phyloP scores from a whole-genome alignment of 2,797 vertebrate species.

The Tiaroga cobitis region DNA sequence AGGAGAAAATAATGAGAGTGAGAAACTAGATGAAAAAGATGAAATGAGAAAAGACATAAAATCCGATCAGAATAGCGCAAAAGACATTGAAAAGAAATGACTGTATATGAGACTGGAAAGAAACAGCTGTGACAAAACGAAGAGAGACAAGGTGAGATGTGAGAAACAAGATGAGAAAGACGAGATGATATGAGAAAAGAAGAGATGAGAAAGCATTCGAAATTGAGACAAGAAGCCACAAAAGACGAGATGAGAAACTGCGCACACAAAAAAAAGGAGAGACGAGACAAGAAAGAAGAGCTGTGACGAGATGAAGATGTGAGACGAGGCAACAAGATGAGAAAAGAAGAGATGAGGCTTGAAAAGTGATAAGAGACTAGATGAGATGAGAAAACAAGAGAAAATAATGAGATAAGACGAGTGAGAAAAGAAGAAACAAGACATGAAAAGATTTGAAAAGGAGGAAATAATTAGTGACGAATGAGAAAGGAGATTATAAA shows the following conservation, averaged over 20 bases:
- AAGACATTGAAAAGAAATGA: too few relatives aligned
- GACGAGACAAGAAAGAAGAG: neutral
- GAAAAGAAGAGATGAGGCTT: neutral
- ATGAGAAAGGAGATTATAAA: too few relatives aligned
- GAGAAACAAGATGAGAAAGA: neutral
- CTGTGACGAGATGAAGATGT: neutral
- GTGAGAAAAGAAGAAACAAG: neutral
- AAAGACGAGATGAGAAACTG: neutral
- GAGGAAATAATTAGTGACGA: neutral
- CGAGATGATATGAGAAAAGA: neutral
- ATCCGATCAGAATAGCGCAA: neutral
- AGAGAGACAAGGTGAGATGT: neutral
- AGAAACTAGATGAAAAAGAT: neutral
- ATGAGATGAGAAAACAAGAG: neutral
- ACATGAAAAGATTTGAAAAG: slow-evolving; percentile 42
- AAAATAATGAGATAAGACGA: neutral
- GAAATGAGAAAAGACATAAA: neutral
- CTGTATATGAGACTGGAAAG: neutral
- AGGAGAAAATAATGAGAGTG: neutral
- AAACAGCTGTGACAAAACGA: neutral
- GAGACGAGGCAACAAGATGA: neutral
- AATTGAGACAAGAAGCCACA: neutral
- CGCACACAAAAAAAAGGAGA: neutral
- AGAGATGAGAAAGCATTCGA: neutral
- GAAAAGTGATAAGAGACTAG: neutral